These are phyloP conservation scores for Ctenosaura bakeri DNA, from an alignment of 2,797 vertebrate species.

Conservation along the genomic window DNA sequence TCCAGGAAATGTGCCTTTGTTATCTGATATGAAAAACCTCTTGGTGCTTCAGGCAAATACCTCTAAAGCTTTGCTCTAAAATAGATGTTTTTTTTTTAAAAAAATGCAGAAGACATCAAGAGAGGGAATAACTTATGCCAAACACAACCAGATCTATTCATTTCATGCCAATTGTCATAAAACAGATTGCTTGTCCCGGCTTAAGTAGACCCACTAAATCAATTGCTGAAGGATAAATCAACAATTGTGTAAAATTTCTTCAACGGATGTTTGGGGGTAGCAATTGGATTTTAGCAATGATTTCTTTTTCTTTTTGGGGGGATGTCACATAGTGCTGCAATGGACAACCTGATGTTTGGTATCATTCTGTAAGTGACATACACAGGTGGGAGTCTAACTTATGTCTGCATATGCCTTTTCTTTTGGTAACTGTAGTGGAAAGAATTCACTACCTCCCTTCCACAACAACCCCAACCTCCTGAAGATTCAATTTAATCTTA, in stretches of 20 bases:
- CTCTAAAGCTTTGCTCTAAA: constrained; percentile 1
- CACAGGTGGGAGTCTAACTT: no score
- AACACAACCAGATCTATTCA: constrained; percentile 15
- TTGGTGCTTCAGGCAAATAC: constrained; percentile 19
- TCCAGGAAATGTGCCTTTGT: not conserved
- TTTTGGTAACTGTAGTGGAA: no score
- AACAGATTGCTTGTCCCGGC: no score
- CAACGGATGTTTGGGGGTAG: no score
- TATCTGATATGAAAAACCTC: constrained; percentile 48
- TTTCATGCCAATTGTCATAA: not conserved
- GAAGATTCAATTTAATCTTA: no score
- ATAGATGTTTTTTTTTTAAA: not conserved
- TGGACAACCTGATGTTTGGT: not conserved
- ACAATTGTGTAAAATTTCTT: no score
- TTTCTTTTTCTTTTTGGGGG: not conserved
- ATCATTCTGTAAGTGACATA: no score
- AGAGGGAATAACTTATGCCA: not conserved
- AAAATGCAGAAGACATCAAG: not conserved
- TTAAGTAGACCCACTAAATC: not conserved
- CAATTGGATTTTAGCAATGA: no score
- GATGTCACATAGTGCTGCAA: not conserved
- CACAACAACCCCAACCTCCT: no score
- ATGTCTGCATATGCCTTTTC: no score
- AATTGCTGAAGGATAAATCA: not conserved
- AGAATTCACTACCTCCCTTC: no score